Evolutionary conservation across 2,113 vertebrate genomes (phyloP).

Genomic region (Chrysochloris asiatica): DNA sequence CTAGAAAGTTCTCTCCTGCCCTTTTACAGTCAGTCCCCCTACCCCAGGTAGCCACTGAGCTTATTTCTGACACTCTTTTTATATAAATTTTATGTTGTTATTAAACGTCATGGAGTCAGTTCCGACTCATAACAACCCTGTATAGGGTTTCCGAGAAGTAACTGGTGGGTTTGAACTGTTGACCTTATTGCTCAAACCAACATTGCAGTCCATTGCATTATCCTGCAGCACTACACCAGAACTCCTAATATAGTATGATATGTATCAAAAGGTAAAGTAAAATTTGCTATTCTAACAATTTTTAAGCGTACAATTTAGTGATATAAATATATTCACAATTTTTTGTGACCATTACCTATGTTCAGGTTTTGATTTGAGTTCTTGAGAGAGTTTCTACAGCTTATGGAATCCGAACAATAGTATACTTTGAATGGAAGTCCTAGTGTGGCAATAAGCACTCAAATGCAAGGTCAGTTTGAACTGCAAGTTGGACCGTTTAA

Average conservation of each 20-base stretch:
- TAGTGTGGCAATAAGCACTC: no score
- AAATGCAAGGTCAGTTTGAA: no score
- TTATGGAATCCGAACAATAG: neutral
- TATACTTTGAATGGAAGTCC: slow-evolving; percentile 48
- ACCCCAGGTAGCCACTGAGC: neutral
- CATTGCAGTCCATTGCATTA: no score
- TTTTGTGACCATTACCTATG: neutral
- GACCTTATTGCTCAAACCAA: no score
- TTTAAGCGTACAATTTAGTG: neutral
- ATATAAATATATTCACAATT: neutral
- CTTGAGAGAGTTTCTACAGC: neutral
- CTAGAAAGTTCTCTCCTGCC: neutral
- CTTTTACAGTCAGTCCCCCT: neutral
- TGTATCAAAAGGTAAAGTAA: neutral
- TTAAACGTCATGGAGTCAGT: no score
- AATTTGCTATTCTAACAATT: neutral
- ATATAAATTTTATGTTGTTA: no score
- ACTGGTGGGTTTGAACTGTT: no score
- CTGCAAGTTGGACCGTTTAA: no score
- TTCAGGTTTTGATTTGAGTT: neutral
- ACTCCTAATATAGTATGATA: no score
- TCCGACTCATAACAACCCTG: no score
- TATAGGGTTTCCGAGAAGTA: no score
- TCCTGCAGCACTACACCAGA: no score
- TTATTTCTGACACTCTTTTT: neutral